Percentiles rank a stretch among this genome's conserved stretches.
Conservation (phyloP, 2,888 invertebrate species). For the Beris morrisii region DNA sequence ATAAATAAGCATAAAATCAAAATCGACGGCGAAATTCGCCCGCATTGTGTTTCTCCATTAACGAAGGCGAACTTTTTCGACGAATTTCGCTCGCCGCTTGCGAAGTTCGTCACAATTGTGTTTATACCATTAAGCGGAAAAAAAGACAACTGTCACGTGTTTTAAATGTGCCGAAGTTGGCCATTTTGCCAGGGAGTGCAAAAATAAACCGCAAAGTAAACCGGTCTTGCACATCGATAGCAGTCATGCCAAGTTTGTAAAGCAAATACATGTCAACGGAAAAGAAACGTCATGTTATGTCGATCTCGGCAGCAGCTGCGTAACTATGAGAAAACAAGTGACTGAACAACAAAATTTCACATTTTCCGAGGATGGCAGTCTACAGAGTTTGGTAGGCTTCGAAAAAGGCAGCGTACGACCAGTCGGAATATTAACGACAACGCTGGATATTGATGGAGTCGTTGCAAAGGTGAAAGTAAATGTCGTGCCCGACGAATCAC, state of each 20-base stretch:
- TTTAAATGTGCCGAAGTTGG: constrained; percentile 7
- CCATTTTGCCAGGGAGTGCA: constrained; percentile 9
- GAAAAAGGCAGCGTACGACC: not conserved
- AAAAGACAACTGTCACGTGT: not conserved
- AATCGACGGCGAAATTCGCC: no score
- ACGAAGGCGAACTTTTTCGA: no score
- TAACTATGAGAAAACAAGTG: not conserved
- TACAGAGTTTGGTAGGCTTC: not conserved
- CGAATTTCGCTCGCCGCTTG: no score
- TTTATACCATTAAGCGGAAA: no score
- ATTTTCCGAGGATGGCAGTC: constrained; percentile 1
- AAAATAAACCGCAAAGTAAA: no score
- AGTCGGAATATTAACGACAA: constrained; percentile 1
- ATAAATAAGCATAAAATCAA: no score
- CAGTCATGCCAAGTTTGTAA: no score
- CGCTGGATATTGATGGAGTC: constrained; percentile 1
- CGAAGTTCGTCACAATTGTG: no score
- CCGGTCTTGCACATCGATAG: no score
- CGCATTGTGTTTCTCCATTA: no score
- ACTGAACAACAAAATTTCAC: not conserved
- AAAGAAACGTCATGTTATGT: no score
- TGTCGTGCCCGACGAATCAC: not conserved
- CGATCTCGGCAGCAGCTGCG: constrained; percentile 9
- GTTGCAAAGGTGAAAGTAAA: not conserved
- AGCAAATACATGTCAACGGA: no score